Conservation (phyloP, 2,888 invertebrate genomes). For the Ennomos erosarius region DNA sequence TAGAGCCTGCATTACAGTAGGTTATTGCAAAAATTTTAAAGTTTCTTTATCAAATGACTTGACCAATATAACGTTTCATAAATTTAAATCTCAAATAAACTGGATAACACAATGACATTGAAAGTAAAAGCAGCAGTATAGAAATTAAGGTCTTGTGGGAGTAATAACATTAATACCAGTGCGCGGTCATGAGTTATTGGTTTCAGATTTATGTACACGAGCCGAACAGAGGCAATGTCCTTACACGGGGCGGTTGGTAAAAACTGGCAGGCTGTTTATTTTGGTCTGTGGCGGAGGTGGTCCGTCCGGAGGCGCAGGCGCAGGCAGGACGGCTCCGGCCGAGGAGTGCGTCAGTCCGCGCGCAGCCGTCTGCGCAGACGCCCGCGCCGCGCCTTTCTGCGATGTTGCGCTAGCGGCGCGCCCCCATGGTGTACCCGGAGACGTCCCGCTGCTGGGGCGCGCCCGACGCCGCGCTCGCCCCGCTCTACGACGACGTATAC, state of each 20-base stretch:
- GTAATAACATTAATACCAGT: conserved; percentile 7
- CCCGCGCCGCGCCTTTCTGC: conserved; percentile 65
- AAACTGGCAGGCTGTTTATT: conserved; percentile 47
- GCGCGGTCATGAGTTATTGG: conserved; percentile 36
- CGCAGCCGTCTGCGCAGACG: conserved; percentile 76
- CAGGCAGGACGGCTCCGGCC: conserved; percentile 12
- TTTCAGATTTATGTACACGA: conserved; percentile 42
- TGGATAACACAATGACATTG: neutral
- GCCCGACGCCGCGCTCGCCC: conserved; percentile 86
- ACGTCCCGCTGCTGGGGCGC: conserved; percentile 85
- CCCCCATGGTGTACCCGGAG: conserved; percentile 87
- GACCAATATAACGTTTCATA: neutral
- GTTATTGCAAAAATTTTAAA: conserved; percentile 4
- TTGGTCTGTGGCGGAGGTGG: conserved; percentile 37
- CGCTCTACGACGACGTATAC: conserved; percentile 88
- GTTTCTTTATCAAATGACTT: neutral
- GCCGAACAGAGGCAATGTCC: conserved; percentile 46
- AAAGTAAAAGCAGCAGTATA: neutral
- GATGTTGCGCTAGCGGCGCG: conserved; percentile 73
- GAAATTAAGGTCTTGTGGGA: neutral
- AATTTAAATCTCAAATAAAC: neutral
- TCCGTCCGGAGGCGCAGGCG: conserved; percentile 31
- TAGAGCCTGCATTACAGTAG: conserved; percentile 17
- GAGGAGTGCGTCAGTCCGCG: conserved; percentile 64
- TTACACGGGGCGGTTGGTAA: conserved; percentile 45